These are phyloP conservation scores for Parapristionchus giblindavisi DNA, from an alignment of 2,888 invertebrate species.

Conservation along the genomic window DNA sequence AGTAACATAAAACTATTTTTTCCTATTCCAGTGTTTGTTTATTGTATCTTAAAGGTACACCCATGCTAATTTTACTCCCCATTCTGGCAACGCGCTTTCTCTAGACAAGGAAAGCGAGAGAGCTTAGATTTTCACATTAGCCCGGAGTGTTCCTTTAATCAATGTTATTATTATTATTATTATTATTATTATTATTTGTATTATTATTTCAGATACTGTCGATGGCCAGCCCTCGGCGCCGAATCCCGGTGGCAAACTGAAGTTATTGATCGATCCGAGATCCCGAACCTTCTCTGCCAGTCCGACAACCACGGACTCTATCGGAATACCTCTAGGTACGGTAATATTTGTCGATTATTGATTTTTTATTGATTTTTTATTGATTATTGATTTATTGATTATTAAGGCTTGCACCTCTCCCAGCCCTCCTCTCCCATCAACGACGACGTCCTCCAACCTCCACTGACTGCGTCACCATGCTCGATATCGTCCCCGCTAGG, in stretches of 20 bases:
- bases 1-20: too few relatives aligned
- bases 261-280: slow-evolving; percentile 35
- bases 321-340: slow-evolving; percentile 20
- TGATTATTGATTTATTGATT: background rate
- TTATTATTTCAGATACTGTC: too few relatives aligned
- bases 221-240: slow-evolving; percentile 23
- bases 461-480: slow-evolving; percentile 49
- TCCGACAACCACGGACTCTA: slow-evolving; percentile 39
- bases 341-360: background rate
- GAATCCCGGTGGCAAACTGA: slow-evolving; percentile 41
- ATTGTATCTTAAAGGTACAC: too few relatives aligned
- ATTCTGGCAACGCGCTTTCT: too few relatives aligned
- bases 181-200: too few relatives aligned
- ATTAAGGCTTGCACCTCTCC: slow-evolving; percentile 35
- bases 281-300: slow-evolving; percentile 52
- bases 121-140: too few relatives aligned
- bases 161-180: too few relatives aligned
- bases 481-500: slow-evolving; percentile 40
- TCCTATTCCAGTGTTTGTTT: too few relatives aligned
- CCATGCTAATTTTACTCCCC: too few relatives aligned
- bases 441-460: slow-evolving; percentile 53
- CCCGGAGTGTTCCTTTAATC: too few relatives aligned
- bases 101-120: too few relatives aligned
- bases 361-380: background rate
- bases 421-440: slow-evolving; percentile 47